Evolutionary conservation across 2,113 vertebrate genomes (phyloP), one percentile per base, ranked within the genome.

Genomic region (Sceloporus undulatus): DNA sequence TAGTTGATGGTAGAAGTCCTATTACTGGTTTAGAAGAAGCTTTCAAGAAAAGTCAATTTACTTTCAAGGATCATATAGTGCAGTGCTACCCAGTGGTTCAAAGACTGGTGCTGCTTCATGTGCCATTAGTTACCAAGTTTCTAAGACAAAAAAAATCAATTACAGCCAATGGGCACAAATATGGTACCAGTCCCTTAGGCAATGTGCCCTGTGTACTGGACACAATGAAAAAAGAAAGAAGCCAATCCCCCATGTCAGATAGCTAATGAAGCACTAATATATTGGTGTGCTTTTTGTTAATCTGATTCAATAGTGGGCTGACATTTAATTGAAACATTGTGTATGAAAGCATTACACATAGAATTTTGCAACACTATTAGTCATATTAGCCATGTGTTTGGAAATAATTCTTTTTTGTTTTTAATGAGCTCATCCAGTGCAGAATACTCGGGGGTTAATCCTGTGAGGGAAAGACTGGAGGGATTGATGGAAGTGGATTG

Each of bases 381-480:
- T 88, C 76, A 77, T 21, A 29, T 62, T 91, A 54, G 52, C 91
- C 89, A 89, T 82, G 1, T 70, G 21, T n/a, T 11, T 0, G 0
- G 54, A 75, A 79, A 73, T 91, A 90, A 87, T 91, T 75, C 89
- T 93, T 84, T 87, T 77, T 83, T 59, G 54, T 65, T 40, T 86
- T 87, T 86, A 23, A 85, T 89, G 1, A 94, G 84, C 90, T 90
- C 73, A 81, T 89, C 84, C 79, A 91, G 62, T 84, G 87, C 88
- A 94, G 91, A 93, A 87, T 88, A 92, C 42, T 21, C 52, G 42
- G 84, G 62, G 40, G 62, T 87, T 88, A 82, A 81, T 77, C 29
- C 40, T 85, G 16, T 42, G 82, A 91, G 68, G 23, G 23, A 88
- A 83, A 2, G 5, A 77, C 42, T 66, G 42, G 48, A 81, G 80